These are phyloP conservation scores for Silvanus unidentatus DNA, from an alignment of 2,888 invertebrate genomes.

Conservation along the genomic window DNA sequence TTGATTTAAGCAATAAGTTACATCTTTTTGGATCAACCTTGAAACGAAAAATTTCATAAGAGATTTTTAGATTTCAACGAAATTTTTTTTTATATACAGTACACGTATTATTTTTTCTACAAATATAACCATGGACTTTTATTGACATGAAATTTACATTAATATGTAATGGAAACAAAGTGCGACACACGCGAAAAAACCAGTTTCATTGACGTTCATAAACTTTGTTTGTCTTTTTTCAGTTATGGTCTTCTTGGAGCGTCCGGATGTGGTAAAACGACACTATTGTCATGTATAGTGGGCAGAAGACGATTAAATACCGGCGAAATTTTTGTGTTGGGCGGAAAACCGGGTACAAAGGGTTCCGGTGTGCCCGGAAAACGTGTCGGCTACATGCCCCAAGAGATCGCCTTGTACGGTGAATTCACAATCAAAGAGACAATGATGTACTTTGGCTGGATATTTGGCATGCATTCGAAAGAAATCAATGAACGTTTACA, in stretches of 20 bases:
- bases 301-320: conserved; percentile 79
- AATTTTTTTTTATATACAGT: too few species aligned
- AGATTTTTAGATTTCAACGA: too few species aligned
- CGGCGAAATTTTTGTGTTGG: conserved; percentile 86
- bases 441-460: conserved; percentile 94
- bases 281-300: conserved; percentile 85
- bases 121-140: too few species aligned
- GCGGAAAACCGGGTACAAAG: conserved; percentile 81
- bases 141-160: too few species aligned
- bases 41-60: too few species aligned
- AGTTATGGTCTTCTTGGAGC: conserved; percentile 93
- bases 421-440: conserved; percentile 93
- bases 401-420: conserved; percentile 84
- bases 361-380: conserved; percentile 91
- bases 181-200: too few species aligned
- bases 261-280: conserved; percentile 96
- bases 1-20: too few species aligned
- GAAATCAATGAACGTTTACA: conserved; percentile 77
- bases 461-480: conserved; percentile 82
- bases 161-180: too few species aligned
- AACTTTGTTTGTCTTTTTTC: conserved; percentile 27
- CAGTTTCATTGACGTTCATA: not conserved
- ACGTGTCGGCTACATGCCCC: conserved; percentile 96
- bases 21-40: too few species aligned
- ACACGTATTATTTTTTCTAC: too few species aligned